phyloP scores from a whole-genome alignment of 2,888 invertebrate genomes.

The Lycaena phlaeas region DNA sequence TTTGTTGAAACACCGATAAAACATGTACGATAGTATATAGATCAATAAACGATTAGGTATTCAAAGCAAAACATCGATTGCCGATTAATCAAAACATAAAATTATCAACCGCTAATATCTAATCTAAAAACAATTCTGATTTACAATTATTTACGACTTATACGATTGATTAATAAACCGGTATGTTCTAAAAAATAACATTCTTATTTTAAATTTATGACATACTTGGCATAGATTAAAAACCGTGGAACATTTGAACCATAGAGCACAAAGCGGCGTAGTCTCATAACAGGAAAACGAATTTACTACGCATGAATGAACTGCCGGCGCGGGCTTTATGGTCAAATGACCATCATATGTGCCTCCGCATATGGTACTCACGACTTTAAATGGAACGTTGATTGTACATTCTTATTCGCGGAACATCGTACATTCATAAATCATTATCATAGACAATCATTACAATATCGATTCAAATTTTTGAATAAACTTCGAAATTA shows the following conservation, averaged over 20 bases:
- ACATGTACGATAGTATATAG: no score
- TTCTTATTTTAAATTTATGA: not conserved
- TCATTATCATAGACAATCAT: not conserved
- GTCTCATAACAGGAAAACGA: slow-evolving; percentile 16
- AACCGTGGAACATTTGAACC: not conserved
- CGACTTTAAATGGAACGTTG: not conserved
- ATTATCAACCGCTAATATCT: not conserved
- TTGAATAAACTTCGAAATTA: not conserved
- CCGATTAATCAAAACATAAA: not conserved
- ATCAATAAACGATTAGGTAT: no score
- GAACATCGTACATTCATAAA: not conserved
- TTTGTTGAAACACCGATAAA: no score
- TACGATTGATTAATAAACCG: not conserved
- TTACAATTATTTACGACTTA: not conserved
- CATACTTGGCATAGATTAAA: not conserved
- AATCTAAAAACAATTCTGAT: not conserved
- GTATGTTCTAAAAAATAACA: not conserved
- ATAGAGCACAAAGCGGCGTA: not conserved
- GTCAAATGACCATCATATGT: slow-evolving; percentile 19
- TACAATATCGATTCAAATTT: not conserved
- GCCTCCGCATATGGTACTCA: slow-evolving; percentile 6
- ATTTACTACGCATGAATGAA: slow-evolving; percentile 20
- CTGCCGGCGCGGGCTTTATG: slow-evolving; percentile 21
- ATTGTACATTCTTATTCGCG: not conserved
- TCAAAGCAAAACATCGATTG: no score